A percentile compares a stretch with the other conserved stretches of the same genome.
Evolutionary conservation across 2,888 invertebrate species (phyloP).

Genomic region (Seira musarum): DNA sequence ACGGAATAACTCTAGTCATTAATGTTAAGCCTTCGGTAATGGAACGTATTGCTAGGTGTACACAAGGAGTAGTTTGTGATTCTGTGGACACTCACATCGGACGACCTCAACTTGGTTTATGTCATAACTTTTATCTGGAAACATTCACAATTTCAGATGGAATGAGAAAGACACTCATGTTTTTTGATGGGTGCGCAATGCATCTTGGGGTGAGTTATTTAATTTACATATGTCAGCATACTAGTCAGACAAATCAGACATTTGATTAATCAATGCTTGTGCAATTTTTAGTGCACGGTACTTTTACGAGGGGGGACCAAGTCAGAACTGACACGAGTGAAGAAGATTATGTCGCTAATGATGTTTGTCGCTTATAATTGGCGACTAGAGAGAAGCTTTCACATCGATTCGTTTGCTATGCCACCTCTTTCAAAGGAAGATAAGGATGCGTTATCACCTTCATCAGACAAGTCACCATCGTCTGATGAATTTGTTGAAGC

Average conservation of each 20-base stretch:
- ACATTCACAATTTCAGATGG: constrained; percentile 75
- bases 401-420: constrained; percentile 88
- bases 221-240: too few relatives aligned
- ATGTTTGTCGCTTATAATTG: constrained; percentile 91
- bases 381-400: constrained; percentile 91
- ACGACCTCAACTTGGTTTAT: constrained; percentile 86
- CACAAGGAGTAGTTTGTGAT: constrained; percentile 87
- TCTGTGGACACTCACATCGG: constrained; percentile 91
- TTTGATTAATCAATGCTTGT: constrained; percentile 23
- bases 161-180: constrained; percentile 89
- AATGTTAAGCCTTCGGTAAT: constrained; percentile 89
- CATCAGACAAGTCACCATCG: constrained; percentile 50
- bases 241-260: constrained; percentile 7
- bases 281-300: constrained; percentile 79
- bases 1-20: constrained; percentile 88
- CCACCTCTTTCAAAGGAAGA: constrained; percentile 74
- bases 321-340: constrained; percentile 85
- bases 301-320: constrained; percentile 83
- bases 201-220: constrained; percentile 79
- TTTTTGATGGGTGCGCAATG: constrained; percentile 91
- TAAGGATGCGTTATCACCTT: constrained; percentile 17
- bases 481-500: constrained; percentile 64
- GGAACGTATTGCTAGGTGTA: constrained; percentile 83
- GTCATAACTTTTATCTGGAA: constrained; percentile 85
- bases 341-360: constrained; percentile 86